Conservation (phyloP, 2,888 invertebrate species). For the Perizoma affinitatum region DNA sequence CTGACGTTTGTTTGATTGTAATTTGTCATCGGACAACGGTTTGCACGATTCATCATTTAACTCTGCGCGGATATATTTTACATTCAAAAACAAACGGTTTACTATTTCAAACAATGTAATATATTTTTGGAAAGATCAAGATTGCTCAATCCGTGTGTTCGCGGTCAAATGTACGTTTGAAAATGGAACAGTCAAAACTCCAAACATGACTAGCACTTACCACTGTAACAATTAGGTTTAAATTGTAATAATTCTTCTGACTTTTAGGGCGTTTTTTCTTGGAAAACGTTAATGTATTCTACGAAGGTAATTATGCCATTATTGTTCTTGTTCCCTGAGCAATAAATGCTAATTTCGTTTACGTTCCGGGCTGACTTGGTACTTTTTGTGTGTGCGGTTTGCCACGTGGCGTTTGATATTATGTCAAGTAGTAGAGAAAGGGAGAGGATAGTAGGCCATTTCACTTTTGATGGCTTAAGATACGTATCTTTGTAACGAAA, state of each 20-base stretch:
- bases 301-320: slow-evolving; percentile 54
- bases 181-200: slow-evolving; percentile 56
- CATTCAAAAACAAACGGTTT: slow-evolving; percentile 6
- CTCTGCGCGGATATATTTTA: slow-evolving; percentile 18
- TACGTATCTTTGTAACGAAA: slow-evolving; percentile 65
- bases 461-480: slow-evolving; percentile 65
- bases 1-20: slow-evolving; percentile 63
- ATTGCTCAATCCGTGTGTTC: slow-evolving; percentile 42
- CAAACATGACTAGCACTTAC: slow-evolving; percentile 44
- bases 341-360: slow-evolving; percentile 68
- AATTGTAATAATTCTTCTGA: slow-evolving; percentile 41
- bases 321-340: slow-evolving; percentile 52
- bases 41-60: slow-evolving; percentile 44
- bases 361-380: slow-evolving; percentile 58
- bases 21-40: slow-evolving; percentile 57
- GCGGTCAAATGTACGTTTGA: slow-evolving; percentile 49
- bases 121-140: slow-evolving; percentile 43
- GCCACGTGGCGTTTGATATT: slow-evolving; percentile 69
- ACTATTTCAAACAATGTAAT: slow-evolving; percentile 6
- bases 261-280: slow-evolving; percentile 25
- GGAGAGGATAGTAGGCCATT: slow-evolving; percentile 54
- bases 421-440: slow-evolving; percentile 58
- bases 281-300: slow-evolving; percentile 34
- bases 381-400: slow-evolving; percentile 57
- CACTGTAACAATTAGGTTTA: slow-evolving; percentile 42